Evolutionary conservation across 2,797 vertebrate genomes (phyloP).

Genomic region (Sphenodon punctatus): DNA sequence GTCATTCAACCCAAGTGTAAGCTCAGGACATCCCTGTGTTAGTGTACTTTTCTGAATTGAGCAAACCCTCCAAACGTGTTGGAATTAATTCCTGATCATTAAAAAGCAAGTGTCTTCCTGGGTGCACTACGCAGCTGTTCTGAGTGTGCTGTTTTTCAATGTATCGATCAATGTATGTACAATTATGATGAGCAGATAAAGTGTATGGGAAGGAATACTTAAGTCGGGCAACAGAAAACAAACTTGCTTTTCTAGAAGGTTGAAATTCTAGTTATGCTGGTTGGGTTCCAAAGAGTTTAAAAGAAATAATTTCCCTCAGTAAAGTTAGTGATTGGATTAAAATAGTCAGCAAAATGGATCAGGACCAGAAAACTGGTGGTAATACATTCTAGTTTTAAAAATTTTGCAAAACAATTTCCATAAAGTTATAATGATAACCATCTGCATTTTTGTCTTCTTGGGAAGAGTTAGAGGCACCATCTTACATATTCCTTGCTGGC

Average conservation of each 20-base stretch:
- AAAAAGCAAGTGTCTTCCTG: not conserved
- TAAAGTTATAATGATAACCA: not conserved
- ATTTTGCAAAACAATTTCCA: not conserved
- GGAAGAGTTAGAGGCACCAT: not conserved
- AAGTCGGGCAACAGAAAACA: not conserved
- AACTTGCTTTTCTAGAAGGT: not conserved
- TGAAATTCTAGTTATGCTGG: not conserved
- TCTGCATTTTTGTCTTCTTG: not conserved
- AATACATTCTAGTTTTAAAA: not conserved
- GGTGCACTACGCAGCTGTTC: not conserved
- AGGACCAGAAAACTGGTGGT: not conserved
- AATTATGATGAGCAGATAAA: no score
- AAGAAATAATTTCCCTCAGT: not conserved
- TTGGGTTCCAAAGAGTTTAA: not conserved
- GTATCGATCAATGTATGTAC: not conserved
- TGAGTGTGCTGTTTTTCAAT: not conserved
- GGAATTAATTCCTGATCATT: not conserved
- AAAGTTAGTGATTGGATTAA: not conserved
- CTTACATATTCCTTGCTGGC: not conserved
- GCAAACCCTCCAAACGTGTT: not conserved
- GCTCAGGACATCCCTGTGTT: not conserved
- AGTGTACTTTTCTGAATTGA: not conserved
- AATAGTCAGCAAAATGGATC: not conserved
- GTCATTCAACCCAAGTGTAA: constrained; percentile 3
- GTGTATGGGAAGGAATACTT: not conserved